Evolutionary conservation across 1,140 invertebrate species (phyloP), one percentile per base, ranked within the genome.

Genomic region (Zaprionus lachaisei): DNA sequence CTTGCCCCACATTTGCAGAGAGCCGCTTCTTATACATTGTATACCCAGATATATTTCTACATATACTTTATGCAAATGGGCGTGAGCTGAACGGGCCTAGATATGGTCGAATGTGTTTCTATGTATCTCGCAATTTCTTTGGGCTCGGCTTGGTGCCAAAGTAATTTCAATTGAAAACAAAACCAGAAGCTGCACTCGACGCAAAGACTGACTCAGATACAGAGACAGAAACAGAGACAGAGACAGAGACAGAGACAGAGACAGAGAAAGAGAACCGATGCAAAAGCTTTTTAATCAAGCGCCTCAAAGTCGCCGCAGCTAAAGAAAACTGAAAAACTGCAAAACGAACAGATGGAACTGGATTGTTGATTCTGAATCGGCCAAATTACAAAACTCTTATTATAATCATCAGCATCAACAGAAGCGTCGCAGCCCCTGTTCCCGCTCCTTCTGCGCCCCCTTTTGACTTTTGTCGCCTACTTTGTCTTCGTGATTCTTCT

Each of bases 201-300:
- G 22, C 17, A 41, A 68, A 65, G 65, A 63, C 41, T 41, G 41
- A 22, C 51, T n/a, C 15, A n/a, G 15, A 41, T 6, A n/a, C 14
- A 15, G 15, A 41, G 14, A 2, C 5, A 15, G 14, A 41, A 0
- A 6, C 31, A 15, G 34, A 37, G 9, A 38, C 0, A 12, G 11
- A 38, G 5, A 41, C n/a, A n/a, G 14, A 41, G 2, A 41, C 31
- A 2, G 15, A 41, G 37, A 14, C 1, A 12, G 34, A 37, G 11
- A 37, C 2, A 12, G 34, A 37, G 9, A 38, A 1, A 12, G 11
- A 38, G 5, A 41, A 15, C 15, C 58, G 41, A 69, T 61, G 69
- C 71, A 81, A 89, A 90, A 87, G 83, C 83, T 87, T 87, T 87
- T 87, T 87, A 87, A 87, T 87, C 82, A 87, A 72, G 78, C 71